Conservation (phyloP, 1,140 invertebrate genomes). For the Drosophila malerkotliana region DNA sequence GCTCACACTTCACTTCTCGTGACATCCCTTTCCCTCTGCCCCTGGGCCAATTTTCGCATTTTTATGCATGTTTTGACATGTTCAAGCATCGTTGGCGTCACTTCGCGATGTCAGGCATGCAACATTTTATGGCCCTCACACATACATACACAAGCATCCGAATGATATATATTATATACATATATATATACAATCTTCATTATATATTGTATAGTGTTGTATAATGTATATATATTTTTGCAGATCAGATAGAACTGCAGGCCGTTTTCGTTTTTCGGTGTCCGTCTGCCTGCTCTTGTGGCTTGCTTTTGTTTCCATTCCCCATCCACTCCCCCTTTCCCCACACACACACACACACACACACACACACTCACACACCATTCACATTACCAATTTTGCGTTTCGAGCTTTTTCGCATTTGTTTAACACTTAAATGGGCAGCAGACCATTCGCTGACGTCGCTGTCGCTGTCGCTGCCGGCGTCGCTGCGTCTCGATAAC, state of each 20-base stretch:
- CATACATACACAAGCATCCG: neutral
- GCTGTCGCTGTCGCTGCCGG: conserved; percentile 18
- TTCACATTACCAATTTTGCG: neutral
- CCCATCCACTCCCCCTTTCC: neutral
- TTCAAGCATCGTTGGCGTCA: conserved; percentile 70
- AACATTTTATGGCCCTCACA: conserved; percentile 61
- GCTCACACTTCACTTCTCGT: conserved; percentile 14
- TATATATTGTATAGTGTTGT: neutral
- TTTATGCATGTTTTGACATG: conserved; percentile 77
- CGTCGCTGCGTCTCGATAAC: conserved; percentile 76
- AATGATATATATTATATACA: conserved; percentile 9
- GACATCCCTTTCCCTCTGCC: neutral
- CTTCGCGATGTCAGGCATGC: conserved; percentile 62
- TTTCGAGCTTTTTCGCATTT: conserved; percentile 29
- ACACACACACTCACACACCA: too few relatives aligned
- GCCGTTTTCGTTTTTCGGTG: conserved; percentile 13
- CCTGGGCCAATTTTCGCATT: conserved; percentile 46
- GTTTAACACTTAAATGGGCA: conserved; percentile 52
- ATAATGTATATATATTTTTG: neutral
- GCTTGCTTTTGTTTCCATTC: conserved; percentile 52
- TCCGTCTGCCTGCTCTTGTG: conserved; percentile 2
- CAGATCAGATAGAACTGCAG: conserved; percentile 37
- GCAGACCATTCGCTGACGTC: conserved; percentile 1
- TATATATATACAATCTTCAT: neutral
- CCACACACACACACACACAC: too few relatives aligned